phyloP scores from a whole-genome alignment of 1,140 invertebrate species.

The Drosophila sp. region DNA sequence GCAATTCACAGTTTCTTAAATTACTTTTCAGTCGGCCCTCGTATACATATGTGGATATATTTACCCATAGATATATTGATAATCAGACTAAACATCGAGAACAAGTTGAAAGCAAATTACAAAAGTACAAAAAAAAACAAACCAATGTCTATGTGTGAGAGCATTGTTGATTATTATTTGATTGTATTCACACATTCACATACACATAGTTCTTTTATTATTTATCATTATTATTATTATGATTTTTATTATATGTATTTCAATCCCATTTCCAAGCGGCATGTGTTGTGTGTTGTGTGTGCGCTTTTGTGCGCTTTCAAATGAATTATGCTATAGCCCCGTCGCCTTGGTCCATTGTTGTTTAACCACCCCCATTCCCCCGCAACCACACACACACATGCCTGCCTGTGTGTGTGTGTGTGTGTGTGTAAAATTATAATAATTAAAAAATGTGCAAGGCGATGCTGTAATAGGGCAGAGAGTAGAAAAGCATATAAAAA shows the following conservation, averaged over 20 bases:
- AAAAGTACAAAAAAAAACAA: constrained; percentile 40
- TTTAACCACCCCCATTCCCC: constrained; percentile 3
- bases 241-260: constrained; percentile 62
- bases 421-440: constrained; percentile 71
- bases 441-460: constrained; percentile 61
- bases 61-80: constrained; percentile 11
- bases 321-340: constrained; percentile 73
- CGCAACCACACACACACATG: background rate
- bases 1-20: background rate
- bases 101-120: constrained; percentile 59
- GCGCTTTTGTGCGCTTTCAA: constrained; percentile 74
- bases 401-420: constrained; percentile 20
- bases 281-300: constrained; percentile 41
- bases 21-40: background rate
- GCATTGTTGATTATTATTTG: constrained; percentile 71
- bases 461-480: constrained; percentile 9
- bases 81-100: constrained; percentile 9
- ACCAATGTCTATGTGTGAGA: constrained; percentile 38
- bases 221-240: constrained; percentile 70
- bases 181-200: constrained; percentile 65
- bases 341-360: constrained; percentile 74
- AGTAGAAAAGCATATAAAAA: constrained; percentile 25
- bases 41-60: constrained; percentile 8
- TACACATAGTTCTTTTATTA: constrained; percentile 54
- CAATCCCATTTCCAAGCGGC: constrained; percentile 63